Percentiles rank a stretch among this genome's conserved stretches.
Conservation (phyloP, 1,140 invertebrate species). For the Neodiprion fabricii region DNA sequence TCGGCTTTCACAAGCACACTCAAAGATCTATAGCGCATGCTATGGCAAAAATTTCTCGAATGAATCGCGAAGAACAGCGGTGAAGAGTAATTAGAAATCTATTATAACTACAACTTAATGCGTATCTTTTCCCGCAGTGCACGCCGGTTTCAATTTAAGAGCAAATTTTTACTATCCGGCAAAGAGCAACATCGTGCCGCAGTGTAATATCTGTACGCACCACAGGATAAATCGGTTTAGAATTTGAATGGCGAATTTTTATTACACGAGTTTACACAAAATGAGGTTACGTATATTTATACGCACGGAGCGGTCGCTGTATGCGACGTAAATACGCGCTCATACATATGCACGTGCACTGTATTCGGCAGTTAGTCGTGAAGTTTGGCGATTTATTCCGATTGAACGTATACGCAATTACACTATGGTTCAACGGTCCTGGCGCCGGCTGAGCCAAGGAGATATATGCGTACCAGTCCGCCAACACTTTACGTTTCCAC, state of each 20-base stretch:
- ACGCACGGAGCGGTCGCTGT: background rate
- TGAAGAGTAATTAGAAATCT: too few species aligned
- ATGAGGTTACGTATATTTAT: too few species aligned
- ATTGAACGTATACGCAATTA: constrained; percentile 6
- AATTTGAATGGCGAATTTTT: constrained; percentile 3
- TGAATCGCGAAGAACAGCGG: too few species aligned
- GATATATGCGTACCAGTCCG: background rate
- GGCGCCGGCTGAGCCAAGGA: constrained; percentile 6
- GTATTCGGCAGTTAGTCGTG: background rate
- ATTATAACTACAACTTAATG: too few species aligned
- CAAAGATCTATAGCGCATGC: too few species aligned
- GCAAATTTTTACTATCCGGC: too few species aligned
- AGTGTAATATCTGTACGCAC: too few species aligned
- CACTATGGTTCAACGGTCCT: constrained; percentile 7
- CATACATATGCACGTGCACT: background rate
- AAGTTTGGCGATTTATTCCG: constrained; percentile 7
- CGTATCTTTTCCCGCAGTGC: too few species aligned
- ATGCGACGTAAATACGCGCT: background rate
- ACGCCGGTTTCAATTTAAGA: too few species aligned
- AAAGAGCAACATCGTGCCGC: too few species aligned
- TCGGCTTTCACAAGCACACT: too few species aligned
- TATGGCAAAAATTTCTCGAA: too few species aligned
- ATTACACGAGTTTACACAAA: background rate
- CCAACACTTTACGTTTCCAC: background rate
- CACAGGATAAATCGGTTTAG: background rate